phyloP scores from a whole-genome alignment of 2,113 vertebrate genomes.

The Nematolebias whitei region DNA sequence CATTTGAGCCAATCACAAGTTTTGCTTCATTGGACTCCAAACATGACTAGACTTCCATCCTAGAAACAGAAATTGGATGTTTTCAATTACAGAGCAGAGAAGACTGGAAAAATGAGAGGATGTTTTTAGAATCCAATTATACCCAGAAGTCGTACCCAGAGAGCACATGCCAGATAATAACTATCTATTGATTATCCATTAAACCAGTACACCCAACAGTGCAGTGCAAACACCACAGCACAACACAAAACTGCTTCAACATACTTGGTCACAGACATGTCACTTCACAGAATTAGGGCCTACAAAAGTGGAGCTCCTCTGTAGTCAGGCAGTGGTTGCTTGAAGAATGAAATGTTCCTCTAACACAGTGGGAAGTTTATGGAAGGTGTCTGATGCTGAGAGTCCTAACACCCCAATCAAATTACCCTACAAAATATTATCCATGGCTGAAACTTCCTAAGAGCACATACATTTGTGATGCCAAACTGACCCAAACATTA shows the following conservation, averaged over 20 bases:
- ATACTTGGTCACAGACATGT: slow-evolving; percentile 45
- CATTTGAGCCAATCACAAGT: slow-evolving; percentile 27
- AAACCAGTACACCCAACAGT: slow-evolving; percentile 60
- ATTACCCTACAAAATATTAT: slow-evolving; percentile 40
- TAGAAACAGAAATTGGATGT: slow-evolving; percentile 53
- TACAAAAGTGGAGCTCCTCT: slow-evolving; percentile 23
- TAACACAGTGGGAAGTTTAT: slow-evolving; percentile 25
- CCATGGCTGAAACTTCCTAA: slow-evolving; percentile 26
- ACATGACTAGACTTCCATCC: slow-evolving; percentile 34
- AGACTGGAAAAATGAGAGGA: slow-evolving; percentile 72
- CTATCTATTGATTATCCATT: slow-evolving; percentile 80
- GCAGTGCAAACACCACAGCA: slow-evolving; percentile 38
- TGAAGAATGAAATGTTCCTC: slow-evolving; percentile 38
- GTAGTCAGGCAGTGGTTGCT: slow-evolving; percentile 1
- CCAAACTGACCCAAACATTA: neutral
- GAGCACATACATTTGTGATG: neutral
- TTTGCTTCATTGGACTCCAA: slow-evolving; percentile 4
- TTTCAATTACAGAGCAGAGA: slow-evolving; percentile 68
- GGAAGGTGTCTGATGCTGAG: slow-evolving; percentile 2
- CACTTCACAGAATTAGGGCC: slow-evolving; percentile 35
- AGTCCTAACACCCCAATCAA: slow-evolving; percentile 26
- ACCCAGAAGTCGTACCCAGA: slow-evolving; percentile 48
- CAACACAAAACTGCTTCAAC: slow-evolving; percentile 34
- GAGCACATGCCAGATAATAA: slow-evolving; percentile 73
- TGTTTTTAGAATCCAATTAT: slow-evolving; percentile 78